Conservation (phyloP, 2,113 vertebrate species). For the Brienomyrus brachyistius region DNA sequence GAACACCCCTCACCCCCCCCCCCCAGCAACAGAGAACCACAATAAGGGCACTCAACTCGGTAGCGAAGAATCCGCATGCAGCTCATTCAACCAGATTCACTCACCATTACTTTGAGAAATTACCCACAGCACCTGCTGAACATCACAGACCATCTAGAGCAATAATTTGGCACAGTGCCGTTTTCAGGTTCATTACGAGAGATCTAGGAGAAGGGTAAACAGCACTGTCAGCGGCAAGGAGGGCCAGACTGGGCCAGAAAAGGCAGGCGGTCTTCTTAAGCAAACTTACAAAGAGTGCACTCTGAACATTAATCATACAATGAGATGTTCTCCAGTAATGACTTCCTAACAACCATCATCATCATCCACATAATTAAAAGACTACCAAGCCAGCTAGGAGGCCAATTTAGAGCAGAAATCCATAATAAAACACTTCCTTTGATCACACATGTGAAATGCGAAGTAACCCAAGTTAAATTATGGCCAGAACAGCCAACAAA, state of each 20-base stretch:
- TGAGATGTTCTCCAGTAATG: background rate
- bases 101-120: background rate
- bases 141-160: background rate
- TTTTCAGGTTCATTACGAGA: background rate
- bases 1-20: background rate
- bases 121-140: background rate
- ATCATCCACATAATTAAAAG: background rate
- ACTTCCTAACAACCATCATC: background rate
- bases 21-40: background rate
- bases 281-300: background rate
- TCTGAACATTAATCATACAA: background rate
- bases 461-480: background rate
- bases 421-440: background rate
- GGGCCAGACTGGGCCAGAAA: background rate
- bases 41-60: background rate
- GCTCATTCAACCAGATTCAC: background rate
- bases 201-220: background rate
- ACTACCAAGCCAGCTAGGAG: background rate
- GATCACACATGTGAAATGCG: background rate
- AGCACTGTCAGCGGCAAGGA: background rate
- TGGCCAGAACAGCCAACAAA: background rate
- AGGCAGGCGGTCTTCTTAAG: background rate
- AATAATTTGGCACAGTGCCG: background rate
- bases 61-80: background rate
- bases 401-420: background rate